Percentiles rank a stretch among this genome's conserved stretches.
Conservation (phyloP, 2,888 invertebrate species). For the Hyposoter didymator region DNA sequence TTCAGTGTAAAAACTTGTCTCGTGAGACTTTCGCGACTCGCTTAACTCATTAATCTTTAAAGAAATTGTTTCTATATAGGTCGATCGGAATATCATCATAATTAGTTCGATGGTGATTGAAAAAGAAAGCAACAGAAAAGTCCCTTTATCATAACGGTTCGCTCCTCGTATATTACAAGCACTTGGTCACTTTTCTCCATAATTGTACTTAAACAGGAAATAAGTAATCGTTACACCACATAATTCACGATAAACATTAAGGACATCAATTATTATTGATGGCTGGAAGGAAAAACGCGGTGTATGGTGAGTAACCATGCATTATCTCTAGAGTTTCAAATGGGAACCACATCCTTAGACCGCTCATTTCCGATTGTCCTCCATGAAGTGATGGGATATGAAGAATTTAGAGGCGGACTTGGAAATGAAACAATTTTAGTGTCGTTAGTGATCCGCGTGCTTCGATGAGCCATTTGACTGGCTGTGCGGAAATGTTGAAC, state of each 20-base stretch:
- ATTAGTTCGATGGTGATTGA: neutral
- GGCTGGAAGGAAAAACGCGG: neutral
- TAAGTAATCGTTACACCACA: too few relatives aligned
- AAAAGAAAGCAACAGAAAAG: neutral
- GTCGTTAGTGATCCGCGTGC: neutral
- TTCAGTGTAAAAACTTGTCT: neutral
- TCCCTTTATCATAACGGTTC: neutral
- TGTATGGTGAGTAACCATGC: neutral
- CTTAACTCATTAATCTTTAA: neutral
- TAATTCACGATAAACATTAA: neutral
- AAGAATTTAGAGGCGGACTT: too few relatives aligned
- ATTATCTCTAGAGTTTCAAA: neutral
- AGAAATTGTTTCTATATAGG: neutral
- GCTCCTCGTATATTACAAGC: neutral
- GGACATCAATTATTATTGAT: neutral
- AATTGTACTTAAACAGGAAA: too few relatives aligned
- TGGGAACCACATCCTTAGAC: neutral
- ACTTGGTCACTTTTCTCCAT: too few relatives aligned
- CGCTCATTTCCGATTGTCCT: too few relatives aligned
- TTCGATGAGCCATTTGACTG: neutral
- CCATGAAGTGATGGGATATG: too few relatives aligned
- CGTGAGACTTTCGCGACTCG: neutral
- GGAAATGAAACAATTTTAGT: neutral
- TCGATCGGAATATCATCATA: neutral
- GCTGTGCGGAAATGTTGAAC: neutral